Base-by-base conservation (phyloP, 2,113 vertebrate species). In the Anseranas semipalmata region DNA sequence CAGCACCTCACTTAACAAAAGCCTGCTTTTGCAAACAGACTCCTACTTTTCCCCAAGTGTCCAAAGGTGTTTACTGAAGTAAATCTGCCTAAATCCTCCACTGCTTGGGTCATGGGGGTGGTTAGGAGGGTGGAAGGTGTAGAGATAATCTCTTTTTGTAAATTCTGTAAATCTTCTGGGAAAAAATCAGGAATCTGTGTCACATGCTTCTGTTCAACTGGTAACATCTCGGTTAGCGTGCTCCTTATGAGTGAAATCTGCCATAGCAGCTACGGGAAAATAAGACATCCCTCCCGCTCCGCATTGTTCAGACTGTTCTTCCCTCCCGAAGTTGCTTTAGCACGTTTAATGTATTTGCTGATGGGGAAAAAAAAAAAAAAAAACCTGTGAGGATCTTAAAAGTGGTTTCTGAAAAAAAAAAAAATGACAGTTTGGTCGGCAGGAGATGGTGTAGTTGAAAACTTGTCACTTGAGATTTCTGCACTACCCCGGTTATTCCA, bases 31-130 rank as follows among this genome's bases (percentile, higher is more conserved):
- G 98, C 98, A 99, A 99, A 99, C 99, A 99, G 98, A 98, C 98
- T 98, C 98, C 98, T 98, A 97, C 98, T 98, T 97, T 97, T 95
- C 92, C 98, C 98, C 97, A 97, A 98, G 98, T 99, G 98, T 99
- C 99, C 99, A 98, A 99, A 99, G 99, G 99, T 99, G 99, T 99
- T 99, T 99, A 99, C 98, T 98, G 99, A 99, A 99, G 99, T 99
- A 99, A 99, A 99, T 99, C 99, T 98, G 98, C 97, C 98, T 99
- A 99, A 99, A 99, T 99, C 99, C 99, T 98, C 97, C 98, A 93
- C 98, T 97, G 98, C 98, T 98, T 98, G 98, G 98, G 98, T 98
- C 98, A 98, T 98, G 98, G 98, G 98, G 98, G 97, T 98, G 95
- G 97, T 91, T 94, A 90, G 95, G 91, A 89, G 96, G 96, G 98